Base-by-base conservation (phyloP, 2,113 vertebrate species). In the Stictonetta naevosa region DNA sequence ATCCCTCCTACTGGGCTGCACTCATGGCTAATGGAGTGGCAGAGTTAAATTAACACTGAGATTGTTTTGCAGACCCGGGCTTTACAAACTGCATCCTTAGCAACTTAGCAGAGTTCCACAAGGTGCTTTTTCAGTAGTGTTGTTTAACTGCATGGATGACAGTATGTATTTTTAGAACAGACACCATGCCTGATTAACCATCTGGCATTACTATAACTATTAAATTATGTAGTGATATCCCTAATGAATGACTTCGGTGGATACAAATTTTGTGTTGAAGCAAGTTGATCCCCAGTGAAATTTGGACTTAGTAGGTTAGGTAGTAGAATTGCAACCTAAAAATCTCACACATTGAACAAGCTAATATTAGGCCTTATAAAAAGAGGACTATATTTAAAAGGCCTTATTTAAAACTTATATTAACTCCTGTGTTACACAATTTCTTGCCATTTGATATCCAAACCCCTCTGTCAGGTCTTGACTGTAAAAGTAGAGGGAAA, bases 301-400 rank as follows among this genome's bases (percentile, higher is more conserved):
- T 34, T 13, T 58, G 18, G 29, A 52, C 9, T 72, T 85, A 19
- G 6, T 40, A 10, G 33, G 12, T 22, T 79, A 79, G 62, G 13
- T 38, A 55, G 14, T 33, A 71, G 55, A 91, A 67, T 11, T 28
- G n/a, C 25, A 71, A 84, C 22, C 6, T 59, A 59, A 91, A 91
- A 89, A 36, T 46, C 52, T 69, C 36, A 78, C 12, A 58, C 21
- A 50, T 10, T 40, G 56, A 91, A 46, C 13, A 83, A 74, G 16
- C 3, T 73, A 42, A 66, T 21, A 10, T 58, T 77, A 79, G 10
- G 31, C 10, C 53, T 29, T 13, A 72, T 5, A 13, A 13, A 36
- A 56, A 73, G 50, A n/a, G 0, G 2, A 1, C 9, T 40, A 28
- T 21, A 34, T 16, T 48, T n/a, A 78, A 46, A 60, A 9, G 0